phyloP scores from a whole-genome alignment of 2,888 invertebrate genomes.

The Limnephilus marmoratus region DNA sequence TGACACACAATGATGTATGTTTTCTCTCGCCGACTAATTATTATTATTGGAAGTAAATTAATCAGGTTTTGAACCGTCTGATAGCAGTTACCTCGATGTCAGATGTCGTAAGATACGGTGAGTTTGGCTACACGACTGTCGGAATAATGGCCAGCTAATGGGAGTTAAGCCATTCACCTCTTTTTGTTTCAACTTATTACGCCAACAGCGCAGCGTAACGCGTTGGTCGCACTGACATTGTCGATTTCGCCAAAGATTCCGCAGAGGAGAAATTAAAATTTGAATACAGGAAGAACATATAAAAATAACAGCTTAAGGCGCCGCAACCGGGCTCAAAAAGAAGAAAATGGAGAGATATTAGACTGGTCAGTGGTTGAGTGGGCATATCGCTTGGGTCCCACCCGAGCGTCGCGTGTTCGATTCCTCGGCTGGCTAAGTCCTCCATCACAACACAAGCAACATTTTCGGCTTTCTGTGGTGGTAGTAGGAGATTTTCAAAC shows the following conservation, averaged over 20 bases:
- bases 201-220: not conserved
- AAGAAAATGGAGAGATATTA: no score
- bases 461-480: no score
- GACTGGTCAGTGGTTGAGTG: no score
- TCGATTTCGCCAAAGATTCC: not conserved
- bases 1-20: not conserved
- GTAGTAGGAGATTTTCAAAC: no score
- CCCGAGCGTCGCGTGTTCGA: no score
- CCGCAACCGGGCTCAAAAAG: no score
- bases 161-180: not conserved
- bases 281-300: no score
- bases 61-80: not conserved
- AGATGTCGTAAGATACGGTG: not conserved
- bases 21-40: not conserved
- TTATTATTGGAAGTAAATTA: not conserved
- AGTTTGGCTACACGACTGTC: not conserved
- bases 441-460: no score
- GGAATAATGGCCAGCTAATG: not conserved
- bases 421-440: no score
- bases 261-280: no score
- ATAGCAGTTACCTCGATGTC: not conserved
- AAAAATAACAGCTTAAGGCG: no score
- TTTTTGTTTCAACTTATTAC: not conserved
- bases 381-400: no score
- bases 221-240: not conserved